Conservation (phyloP, 92 coral and sea anemone genomes). For the Diadumene lineata region DNA sequence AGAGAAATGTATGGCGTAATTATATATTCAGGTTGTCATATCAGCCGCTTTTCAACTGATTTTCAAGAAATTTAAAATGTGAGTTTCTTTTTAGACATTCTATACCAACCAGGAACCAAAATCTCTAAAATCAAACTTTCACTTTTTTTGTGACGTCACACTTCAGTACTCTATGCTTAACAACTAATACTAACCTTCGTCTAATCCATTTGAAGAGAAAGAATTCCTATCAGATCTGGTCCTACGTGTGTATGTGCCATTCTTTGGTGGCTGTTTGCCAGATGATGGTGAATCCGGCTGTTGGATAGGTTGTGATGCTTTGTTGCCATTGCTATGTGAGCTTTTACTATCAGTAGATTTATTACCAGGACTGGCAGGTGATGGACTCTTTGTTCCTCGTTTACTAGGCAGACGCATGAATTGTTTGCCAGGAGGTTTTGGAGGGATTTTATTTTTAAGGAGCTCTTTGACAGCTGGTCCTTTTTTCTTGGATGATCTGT, state of each 20-base stretch:
- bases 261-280: constrained; percentile 50
- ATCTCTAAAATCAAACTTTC: too few relatives aligned
- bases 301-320: constrained; percentile 57
- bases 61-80: too few relatives aligned
- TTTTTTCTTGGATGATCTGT: constrained; percentile 74
- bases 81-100: too few relatives aligned
- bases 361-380: constrained; percentile 39
- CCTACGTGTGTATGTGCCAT: constrained; percentile 47
- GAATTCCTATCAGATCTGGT: constrained; percentile 85
- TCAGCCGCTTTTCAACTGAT: too few relatives aligned
- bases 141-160: too few relatives aligned
- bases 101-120: too few relatives aligned
- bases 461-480: constrained; percentile 47
- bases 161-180: too few relatives aligned
- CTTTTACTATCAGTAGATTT: constrained; percentile 39
- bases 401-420: constrained; percentile 59
- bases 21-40: too few relatives aligned
- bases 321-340: constrained; percentile 55
- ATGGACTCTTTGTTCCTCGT: constrained; percentile 53
- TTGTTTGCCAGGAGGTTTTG: constrained; percentile 73
- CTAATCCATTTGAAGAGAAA: constrained; percentile 64
- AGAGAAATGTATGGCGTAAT: too few relatives aligned
- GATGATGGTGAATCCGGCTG: constrained; percentile 58
- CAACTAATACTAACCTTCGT: constrained; percentile 24
- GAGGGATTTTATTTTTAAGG: constrained; percentile 58